A percentile compares a stretch with the other conserved stretches of the same genome.
These are phyloP conservation scores for Acrobasis suavella DNA, from an alignment of 2,888 invertebrate genomes.

Conservation along the genomic window DNA sequence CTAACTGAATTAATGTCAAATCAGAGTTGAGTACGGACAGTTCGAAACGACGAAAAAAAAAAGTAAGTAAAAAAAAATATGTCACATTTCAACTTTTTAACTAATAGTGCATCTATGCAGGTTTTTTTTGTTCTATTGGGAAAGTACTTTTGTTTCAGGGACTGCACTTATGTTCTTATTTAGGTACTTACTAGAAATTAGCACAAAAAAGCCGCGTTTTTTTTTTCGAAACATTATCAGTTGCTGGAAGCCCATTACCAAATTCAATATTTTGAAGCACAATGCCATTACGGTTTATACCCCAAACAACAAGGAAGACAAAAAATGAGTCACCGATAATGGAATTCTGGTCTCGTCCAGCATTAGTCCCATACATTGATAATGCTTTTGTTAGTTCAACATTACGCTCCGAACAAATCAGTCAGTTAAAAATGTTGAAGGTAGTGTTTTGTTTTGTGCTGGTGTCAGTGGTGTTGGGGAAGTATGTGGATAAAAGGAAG, in stretches of 20 bases:
- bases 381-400: conserved; percentile 69
- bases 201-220: neutral
- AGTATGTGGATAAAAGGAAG: conserved; percentile 84
- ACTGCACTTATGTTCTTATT: no score
- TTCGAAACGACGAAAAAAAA: no score
- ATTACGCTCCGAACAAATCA: conserved; percentile 52
- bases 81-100: no score
- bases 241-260: neutral
- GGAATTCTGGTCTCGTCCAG: conserved; percentile 66
- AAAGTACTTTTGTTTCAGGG: neutral
- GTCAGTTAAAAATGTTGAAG: conserved; percentile 33
- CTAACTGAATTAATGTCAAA: neutral
- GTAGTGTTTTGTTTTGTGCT: conserved; percentile 39
- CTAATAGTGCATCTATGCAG: no score
- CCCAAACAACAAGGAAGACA: conserved; percentile 1
- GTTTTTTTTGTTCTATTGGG: neutral
- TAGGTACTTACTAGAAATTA: neutral
- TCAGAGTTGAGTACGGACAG: no score
- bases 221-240: neutral
- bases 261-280: neutral
- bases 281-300: conserved; percentile 1
- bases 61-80: no score
- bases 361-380: conserved; percentile 78
- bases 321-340: conserved; percentile 68
- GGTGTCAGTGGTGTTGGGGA: conserved; percentile 43